A percentile compares a stretch with the other conserved stretches of the same genome.
phyloP scores from a whole-genome alignment of 2,113 vertebrate species.

The Prochilodus magdalenae region DNA sequence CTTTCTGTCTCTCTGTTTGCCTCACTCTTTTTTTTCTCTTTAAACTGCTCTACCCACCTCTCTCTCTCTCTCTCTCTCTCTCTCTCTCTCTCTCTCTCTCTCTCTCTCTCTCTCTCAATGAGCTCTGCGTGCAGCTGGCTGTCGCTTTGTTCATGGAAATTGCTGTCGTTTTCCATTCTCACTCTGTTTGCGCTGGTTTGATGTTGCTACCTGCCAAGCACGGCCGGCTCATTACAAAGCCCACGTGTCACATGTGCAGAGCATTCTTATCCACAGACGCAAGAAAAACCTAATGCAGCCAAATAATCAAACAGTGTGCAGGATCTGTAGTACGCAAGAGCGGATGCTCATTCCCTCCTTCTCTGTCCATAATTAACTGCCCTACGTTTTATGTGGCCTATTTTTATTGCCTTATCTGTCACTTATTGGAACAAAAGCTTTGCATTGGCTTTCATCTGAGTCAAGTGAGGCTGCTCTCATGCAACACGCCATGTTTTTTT shows the following conservation, averaged over 20 bases:
- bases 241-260: not conserved
- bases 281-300: not conserved
- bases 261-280: not conserved
- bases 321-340: not conserved
- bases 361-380: not conserved
- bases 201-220: slow-evolving; percentile 49
- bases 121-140: slow-evolving; percentile 32
- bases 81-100: slow-evolving; percentile 32
- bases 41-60: not conserved
- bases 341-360: not conserved
- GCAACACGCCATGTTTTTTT: not conserved
- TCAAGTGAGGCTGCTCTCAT: not conserved
- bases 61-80: slow-evolving; percentile 44
- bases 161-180: slow-evolving; percentile 49
- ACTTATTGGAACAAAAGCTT: not conserved
- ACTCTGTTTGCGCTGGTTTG: slow-evolving; percentile 53
- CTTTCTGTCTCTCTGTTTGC: slow-evolving; percentile 4
- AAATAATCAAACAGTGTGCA: slow-evolving; percentile 12
- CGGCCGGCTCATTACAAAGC: slow-evolving; percentile 41
- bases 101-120: slow-evolving; percentile 11
- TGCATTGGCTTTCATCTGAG: not conserved
- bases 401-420: slow-evolving; percentile 2
- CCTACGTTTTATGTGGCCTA: not conserved
- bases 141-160: slow-evolving; percentile 55
- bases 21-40: slow-evolving; percentile 9